Evolutionary conservation across 2,888 invertebrate genomes (phyloP).

Genomic region (Cosmorhoe ocellata): DNA sequence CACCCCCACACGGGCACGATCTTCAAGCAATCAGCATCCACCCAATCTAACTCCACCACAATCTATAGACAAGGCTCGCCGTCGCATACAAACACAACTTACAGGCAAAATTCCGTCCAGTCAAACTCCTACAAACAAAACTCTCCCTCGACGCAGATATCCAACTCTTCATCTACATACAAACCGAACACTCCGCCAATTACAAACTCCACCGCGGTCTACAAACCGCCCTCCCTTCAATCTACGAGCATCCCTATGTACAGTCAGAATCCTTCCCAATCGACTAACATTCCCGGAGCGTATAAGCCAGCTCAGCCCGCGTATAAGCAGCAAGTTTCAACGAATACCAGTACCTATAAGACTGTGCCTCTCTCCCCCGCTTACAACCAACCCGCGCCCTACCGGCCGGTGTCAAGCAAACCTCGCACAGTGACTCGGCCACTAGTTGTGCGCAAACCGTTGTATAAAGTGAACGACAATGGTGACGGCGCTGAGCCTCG

Average conservation of each 20-base stretch:
- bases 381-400: constrained; percentile 1
- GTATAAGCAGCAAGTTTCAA: background rate
- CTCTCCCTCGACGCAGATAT: background rate
- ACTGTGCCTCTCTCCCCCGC: constrained; percentile 12
- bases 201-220: background rate
- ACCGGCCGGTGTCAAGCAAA: constrained; percentile 5
- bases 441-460: constrained; percentile 34
- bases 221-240: background rate
- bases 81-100: constrained; percentile 2
- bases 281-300: background rate
- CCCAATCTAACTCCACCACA: constrained; percentile 1
- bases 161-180: background rate
- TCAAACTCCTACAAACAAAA: constrained; percentile 5
- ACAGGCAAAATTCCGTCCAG: constrained; percentile 8
- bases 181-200: constrained; percentile 1
- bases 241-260: constrained; percentile 11
- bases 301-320: background rate
- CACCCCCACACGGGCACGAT: constrained; percentile 15
- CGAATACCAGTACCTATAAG: constrained; percentile 4
- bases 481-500: constrained; percentile 62
- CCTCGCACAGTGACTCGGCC: constrained; percentile 14
- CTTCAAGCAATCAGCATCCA: constrained; percentile 10
- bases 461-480: constrained; percentile 55
- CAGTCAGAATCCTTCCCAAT: constrained; percentile 6
- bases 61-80: constrained; percentile 4